phyloP scores from a whole-genome alignment of 2,113 vertebrate genomes.

The Nothobranchius furzeri region DNA sequence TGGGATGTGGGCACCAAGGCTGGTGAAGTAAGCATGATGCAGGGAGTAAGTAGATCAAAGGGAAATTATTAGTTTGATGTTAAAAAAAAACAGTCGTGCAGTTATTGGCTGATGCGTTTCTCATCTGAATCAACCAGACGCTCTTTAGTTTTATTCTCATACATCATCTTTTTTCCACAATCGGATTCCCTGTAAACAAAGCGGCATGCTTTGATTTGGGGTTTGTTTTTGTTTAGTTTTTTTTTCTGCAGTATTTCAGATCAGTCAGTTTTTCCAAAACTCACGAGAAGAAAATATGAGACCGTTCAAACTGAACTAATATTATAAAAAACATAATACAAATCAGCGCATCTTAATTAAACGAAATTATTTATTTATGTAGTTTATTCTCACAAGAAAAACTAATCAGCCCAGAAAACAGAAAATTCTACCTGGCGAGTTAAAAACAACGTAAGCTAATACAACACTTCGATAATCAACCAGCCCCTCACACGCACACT shows the following conservation, averaged over 20 bases:
- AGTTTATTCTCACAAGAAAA: not conserved
- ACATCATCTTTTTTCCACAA: not conserved
- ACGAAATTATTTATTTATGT: too few species aligned
- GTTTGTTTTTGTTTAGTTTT: too few species aligned
- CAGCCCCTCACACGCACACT: accelerated
- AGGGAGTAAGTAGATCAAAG: not conserved
- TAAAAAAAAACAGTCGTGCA: not conserved
- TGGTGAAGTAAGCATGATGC: constrained; percentile 29
- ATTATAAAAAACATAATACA: too few species aligned
- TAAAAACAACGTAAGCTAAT: not conserved
- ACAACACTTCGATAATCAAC: not conserved
- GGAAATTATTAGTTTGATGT: not conserved
- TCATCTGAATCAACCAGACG: not conserved
- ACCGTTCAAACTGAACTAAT: not conserved
- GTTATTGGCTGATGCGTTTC: constrained; percentile 2
- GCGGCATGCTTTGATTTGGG: not conserved
- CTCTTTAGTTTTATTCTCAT: not conserved
- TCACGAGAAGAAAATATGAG: not conserved
- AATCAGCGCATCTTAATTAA: too few species aligned
- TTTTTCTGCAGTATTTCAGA: not conserved
- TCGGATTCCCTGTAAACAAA: constrained; percentile 2
- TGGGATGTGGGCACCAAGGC: constrained; percentile 29
- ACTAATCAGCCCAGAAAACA: not conserved
- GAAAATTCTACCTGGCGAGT: constrained; percentile 4
- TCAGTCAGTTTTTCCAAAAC: not conserved